Evolutionary conservation across 2,797 vertebrate genomes (phyloP).

Genomic region (Lepus oiostolus): DNA sequence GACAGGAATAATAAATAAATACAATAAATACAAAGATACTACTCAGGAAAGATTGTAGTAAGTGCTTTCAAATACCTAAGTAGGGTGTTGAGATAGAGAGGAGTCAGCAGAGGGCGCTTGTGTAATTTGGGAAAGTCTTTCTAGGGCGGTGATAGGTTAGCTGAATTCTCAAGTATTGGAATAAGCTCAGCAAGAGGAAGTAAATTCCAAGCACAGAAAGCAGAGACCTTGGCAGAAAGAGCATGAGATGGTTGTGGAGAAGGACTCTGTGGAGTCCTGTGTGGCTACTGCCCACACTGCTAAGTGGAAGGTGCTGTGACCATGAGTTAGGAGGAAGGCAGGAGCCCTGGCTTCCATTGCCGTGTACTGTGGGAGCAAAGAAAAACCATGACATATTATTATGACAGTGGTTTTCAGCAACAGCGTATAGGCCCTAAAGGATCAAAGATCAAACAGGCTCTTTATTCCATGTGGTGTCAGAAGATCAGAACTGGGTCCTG

Average conservation of each 20-base stretch:
- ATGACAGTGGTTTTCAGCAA: constrained; percentile 24
- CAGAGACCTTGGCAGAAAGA: not conserved
- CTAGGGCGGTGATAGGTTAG: not conserved
- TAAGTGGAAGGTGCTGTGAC: not conserved
- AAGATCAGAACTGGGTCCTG: not conserved
- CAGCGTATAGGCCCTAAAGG: not conserved
- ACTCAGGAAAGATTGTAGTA: not conserved
- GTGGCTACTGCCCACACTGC: not conserved
- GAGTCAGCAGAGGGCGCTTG: not conserved
- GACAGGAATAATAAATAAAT: constrained; percentile 59
- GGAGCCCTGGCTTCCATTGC: not conserved
- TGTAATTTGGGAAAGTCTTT: not conserved
- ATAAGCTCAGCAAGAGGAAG: not conserved
- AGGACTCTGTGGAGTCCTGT: not conserved
- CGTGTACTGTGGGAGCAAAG: constrained; percentile 1
- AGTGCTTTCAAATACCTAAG: not conserved
- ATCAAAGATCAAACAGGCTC: not conserved
- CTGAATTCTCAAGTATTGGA: not conserved
- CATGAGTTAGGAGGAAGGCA: too few species aligned
- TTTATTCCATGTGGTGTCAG: not conserved
- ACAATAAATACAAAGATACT: constrained; percentile 10
- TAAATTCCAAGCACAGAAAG: not conserved
- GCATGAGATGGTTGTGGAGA: not conserved
- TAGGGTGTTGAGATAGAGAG: not conserved
- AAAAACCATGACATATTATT: not conserved